Base-by-base conservation (phyloP, 2,797 vertebrate species). In the Esox masquinongy region DNA sequence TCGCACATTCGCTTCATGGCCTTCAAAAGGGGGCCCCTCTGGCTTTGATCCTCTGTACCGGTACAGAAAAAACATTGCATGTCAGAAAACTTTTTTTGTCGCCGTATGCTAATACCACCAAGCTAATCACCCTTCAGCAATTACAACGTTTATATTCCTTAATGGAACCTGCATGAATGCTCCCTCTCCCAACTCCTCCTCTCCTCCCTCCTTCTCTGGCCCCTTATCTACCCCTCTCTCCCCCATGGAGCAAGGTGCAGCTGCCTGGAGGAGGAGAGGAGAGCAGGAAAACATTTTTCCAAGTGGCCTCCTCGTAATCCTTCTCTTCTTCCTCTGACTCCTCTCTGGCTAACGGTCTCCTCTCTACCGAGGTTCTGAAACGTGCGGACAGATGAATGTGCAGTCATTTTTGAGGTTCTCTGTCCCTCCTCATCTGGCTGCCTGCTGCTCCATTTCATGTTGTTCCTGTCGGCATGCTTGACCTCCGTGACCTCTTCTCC, bases 1-100 rank as follows among this genome's bases (percentile, higher is more conserved):
- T 87, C 92, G 89, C 90, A 94, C 89, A 94, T 96, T 96, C 93
- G 94, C 95, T 96, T 95, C 95, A 93, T 94, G 91, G 88, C 90
- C 92, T 97, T 98, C 95, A 97, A 95, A 97, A 97, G 96, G 96
- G 92, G 96, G 95, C 96, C 96, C 95, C 94, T 92, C 87, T 77
- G 92, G 93, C 96, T 98, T 98, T 98, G 96, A 98, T 97, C 94
- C 95, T 92, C 94, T 94, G 93, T 92, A 94, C 95, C 90, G 89
- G 89, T 93, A 90, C 88, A 85, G 91, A 94, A 95, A 14, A 92
- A 94, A 93, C 90, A 94, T 94, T 93, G 88, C 95, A 90, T 87
- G 22, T 89, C 89, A 80, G 74, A 87, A 94, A 95, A 94, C 90
- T 93, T 93, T 94, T 86, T 77, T 85, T 70, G 90, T 81, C 81